Conservation (phyloP, 2,888 invertebrate genomes). For the Pediacus dermestoides region DNA sequence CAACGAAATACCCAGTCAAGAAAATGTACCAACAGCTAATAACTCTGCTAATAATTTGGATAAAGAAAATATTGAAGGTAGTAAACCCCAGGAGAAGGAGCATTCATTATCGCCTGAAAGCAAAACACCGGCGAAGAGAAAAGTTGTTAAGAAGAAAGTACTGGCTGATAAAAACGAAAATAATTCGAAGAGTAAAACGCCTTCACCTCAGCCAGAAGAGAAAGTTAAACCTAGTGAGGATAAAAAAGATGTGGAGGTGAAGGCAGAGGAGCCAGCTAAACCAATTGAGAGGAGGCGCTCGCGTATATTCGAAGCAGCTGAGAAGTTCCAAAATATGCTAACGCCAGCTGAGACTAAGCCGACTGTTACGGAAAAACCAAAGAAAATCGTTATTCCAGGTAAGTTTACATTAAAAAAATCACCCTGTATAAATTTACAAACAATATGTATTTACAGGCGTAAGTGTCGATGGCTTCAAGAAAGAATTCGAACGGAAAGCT, state of each 20-base stretch:
- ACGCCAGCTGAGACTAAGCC: constrained; percentile 41
- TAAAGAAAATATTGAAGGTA: constrained; percentile 36
- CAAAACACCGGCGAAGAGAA: constrained; percentile 40
- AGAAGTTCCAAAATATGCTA: constrained; percentile 62
- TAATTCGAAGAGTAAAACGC: constrained; percentile 19
- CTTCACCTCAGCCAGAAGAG: constrained; percentile 13
- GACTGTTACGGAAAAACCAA: constrained; percentile 57
- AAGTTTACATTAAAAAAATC: too few relatives aligned
- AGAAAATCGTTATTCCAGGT: constrained; percentile 73
- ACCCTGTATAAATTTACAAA: too few relatives aligned
- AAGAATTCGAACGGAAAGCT: constrained; percentile 79
- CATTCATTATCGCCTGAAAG: constrained; percentile 30
- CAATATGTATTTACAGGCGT: constrained; percentile 50
- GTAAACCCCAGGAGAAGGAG: constrained; percentile 17
- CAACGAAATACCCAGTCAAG: constrained; percentile 47
- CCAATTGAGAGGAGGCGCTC: constrained; percentile 62
- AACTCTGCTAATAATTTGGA: constrained; percentile 31
- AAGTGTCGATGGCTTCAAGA: constrained; percentile 82
- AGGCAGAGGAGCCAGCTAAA: constrained; percentile 42
- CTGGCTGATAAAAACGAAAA: constrained; percentile 46
- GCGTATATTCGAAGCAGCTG: constrained; percentile 66
- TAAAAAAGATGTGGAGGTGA: constrained; percentile 29
- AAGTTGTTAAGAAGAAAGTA: constrained; percentile 44
- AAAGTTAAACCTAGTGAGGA: constrained; percentile 23
- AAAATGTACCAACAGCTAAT: constrained; percentile 32